Evolutionary conservation across 2,888 invertebrate species (phyloP).

Genomic region (Apodemia zela): DNA sequence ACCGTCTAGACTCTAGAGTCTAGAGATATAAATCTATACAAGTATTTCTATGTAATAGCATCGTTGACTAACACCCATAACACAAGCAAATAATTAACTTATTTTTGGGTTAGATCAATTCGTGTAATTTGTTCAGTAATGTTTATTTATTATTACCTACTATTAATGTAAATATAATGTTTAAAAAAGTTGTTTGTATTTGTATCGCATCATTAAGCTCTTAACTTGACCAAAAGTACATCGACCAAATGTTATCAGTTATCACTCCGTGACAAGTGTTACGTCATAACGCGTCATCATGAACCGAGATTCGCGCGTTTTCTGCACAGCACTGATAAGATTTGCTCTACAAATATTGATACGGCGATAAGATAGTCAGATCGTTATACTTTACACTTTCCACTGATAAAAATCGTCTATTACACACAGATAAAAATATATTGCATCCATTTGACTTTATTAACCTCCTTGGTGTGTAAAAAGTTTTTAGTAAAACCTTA

Average conservation of each 20-base stretch:
- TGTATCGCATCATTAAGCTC: neutral
- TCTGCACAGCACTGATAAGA: conserved; percentile 59
- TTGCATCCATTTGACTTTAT: conserved; percentile 32
- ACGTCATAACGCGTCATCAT: conserved; percentile 46
- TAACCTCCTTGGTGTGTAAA: conserved; percentile 26
- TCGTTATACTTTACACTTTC: conserved; percentile 73
- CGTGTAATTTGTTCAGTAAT: too few relatives aligned
- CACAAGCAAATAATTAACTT: too few relatives aligned
- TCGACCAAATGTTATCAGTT: neutral
- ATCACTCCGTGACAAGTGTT: conserved; percentile 34
- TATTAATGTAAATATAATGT: conserved; percentile 17
- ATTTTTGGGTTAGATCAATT: too few relatives aligned
- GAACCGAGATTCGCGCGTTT: conserved; percentile 58
- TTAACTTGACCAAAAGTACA: neutral
- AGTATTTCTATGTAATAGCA: too few relatives aligned
- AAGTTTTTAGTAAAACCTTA: neutral
- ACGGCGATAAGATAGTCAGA: conserved; percentile 60
- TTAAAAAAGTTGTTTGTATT: conserved; percentile 17
- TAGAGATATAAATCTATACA: too few relatives aligned
- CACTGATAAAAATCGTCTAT: conserved; percentile 55
- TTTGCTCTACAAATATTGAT: conserved; percentile 58
- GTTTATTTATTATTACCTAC: too few relatives aligned
- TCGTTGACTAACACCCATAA: too few relatives aligned
- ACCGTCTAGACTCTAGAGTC: too few relatives aligned
- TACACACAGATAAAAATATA: conserved; percentile 49